Conservation (phyloP, 2,888 invertebrate species). For the Coleophora flavipennella region DNA sequence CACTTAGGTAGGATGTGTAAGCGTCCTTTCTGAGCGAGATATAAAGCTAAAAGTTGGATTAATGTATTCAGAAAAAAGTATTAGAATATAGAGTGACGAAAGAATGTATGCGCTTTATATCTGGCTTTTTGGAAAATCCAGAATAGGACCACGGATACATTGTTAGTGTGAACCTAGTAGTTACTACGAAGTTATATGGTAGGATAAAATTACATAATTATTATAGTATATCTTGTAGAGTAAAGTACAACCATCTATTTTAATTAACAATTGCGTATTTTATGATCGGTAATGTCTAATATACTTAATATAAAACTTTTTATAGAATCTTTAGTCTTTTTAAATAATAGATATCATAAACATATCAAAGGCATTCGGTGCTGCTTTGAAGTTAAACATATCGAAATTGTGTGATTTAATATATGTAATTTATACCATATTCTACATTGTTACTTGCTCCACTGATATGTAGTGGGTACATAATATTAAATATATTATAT, state of each 20-base stretch:
- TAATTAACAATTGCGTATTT: background rate
- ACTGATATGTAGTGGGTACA: slow-evolving; percentile 5
- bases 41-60: slow-evolving; percentile 58
- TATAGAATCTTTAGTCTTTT: slow-evolving; percentile 33
- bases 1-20: slow-evolving; percentile 27
- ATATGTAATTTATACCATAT: slow-evolving; percentile 29
- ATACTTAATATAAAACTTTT: slow-evolving; percentile 59
- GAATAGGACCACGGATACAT: slow-evolving; percentile 66
- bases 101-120: slow-evolving; percentile 71
- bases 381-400: slow-evolving; percentile 56
- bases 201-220: slow-evolving; percentile 36
- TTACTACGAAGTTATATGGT: slow-evolving; percentile 21
- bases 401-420: slow-evolving; percentile 64
- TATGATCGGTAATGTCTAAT: slow-evolving; percentile 63
- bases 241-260: slow-evolving; percentile 33
- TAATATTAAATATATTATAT: background rate
- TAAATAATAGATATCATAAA: slow-evolving; percentile 24
- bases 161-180: slow-evolving; percentile 46
- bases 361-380: slow-evolving; percentile 48
- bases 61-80: slow-evolving; percentile 31
- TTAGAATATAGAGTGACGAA: slow-evolving; percentile 47
- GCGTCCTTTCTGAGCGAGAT: slow-evolving; percentile 66
- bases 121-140: slow-evolving; percentile 67
- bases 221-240: slow-evolving; percentile 57
- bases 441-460: slow-evolving; percentile 33